phyloP scores from a whole-genome alignment of 2,797 vertebrate species.

The Centroberyx gerrardi region DNA sequence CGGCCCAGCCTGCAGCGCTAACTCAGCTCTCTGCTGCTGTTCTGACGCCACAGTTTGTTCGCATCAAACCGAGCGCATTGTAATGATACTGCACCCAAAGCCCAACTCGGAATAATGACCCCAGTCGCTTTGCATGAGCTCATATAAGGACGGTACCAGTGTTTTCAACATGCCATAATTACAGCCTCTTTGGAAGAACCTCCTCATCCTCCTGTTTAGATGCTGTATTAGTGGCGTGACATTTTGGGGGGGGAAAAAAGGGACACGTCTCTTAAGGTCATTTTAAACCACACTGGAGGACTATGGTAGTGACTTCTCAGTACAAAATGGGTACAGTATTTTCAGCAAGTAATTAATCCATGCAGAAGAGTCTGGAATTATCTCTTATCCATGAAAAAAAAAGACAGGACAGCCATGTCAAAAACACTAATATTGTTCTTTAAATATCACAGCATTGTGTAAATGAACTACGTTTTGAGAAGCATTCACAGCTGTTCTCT shows the following conservation, averaged over 20 bases:
- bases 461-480: slow-evolving; percentile 24
- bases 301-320: too few relatives aligned
- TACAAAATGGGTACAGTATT: not conserved
- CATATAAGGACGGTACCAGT: not conserved
- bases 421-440: slow-evolving; percentile 24
- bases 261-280: too few relatives aligned
- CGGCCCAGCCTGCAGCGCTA: slow-evolving; percentile 40
- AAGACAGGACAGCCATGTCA: slow-evolving; percentile 3
- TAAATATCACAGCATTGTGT: not conserved
- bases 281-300: too few relatives aligned
- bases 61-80: slow-evolving; percentile 32
- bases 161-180: not conserved
- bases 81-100: slow-evolving; percentile 27
- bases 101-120: slow-evolving; percentile 19
- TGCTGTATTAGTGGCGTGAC: too few relatives aligned
- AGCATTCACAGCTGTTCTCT: not conserved
- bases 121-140: not conserved
- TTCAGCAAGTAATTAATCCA: slow-evolving; percentile 31
- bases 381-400: too few relatives aligned
- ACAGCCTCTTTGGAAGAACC: too few relatives aligned
- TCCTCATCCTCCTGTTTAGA: too few relatives aligned
- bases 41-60: slow-evolving; percentile 52
- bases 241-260: too few relatives aligned
- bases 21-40: slow-evolving; percentile 36
- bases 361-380: not conserved